phyloP scores from a whole-genome alignment of 1,140 invertebrate genomes.

The Pinna nobilis region DNA sequence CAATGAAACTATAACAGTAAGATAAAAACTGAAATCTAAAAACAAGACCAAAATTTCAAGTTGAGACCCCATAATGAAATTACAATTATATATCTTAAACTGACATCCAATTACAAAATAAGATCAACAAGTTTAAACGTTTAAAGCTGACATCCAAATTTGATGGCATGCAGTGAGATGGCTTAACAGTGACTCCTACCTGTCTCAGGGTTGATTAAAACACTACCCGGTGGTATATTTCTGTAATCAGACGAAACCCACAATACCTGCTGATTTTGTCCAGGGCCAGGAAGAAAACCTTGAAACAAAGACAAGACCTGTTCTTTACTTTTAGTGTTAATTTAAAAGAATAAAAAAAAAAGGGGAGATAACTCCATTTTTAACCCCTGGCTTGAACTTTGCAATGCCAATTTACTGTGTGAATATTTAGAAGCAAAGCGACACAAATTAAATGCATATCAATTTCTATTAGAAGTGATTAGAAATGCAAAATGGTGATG shows the following conservation, averaged over 20 bases:
- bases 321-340: too few species aligned
- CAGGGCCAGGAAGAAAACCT: conserved; percentile 36
- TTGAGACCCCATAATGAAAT: too few species aligned
- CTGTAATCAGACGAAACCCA: conserved; percentile 87
- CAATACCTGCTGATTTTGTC: conserved; percentile 46
- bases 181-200: conserved; percentile 65
- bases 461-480: not conserved
- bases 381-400: not conserved
- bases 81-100: not conserved
- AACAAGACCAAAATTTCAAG: too few species aligned
- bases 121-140: not conserved
- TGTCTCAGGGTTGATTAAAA: conserved; percentile 88
- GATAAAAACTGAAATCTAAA: too few species aligned
- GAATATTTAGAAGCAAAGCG: not conserved
- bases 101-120: not conserved
- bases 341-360: not conserved
- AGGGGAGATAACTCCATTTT: not conserved
- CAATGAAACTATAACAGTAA: too few species aligned
- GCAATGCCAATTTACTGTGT: not conserved
- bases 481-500: too few species aligned
- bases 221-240: conserved; percentile 86
- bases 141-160: not conserved
- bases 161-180: not conserved
- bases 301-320: not conserved
- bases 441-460: not conserved